A percentile compares a stretch with the other conserved stretches of the same genome.
phyloP scores from a whole-genome alignment of 2,113 vertebrate species.

The Entelurus aequoreus region DNA sequence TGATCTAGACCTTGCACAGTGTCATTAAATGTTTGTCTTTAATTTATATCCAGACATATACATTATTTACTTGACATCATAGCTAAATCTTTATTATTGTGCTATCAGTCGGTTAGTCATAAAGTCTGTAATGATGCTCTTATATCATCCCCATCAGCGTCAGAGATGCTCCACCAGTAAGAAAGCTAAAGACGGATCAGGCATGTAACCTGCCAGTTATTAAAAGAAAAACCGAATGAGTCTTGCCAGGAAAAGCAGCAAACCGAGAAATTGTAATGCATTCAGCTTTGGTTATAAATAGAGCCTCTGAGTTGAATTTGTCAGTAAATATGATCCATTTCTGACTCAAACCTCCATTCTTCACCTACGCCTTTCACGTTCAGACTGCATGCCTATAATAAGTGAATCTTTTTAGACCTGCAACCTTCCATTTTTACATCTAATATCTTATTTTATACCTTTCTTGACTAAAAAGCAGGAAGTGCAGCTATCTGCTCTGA shows the following conservation, averaged over 20 bases:
- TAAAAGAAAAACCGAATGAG: constrained; percentile 45
- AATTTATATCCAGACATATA: no score
- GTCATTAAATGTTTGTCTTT: no score
- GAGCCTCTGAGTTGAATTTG: constrained; percentile 15
- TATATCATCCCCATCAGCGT: constrained; percentile 44
- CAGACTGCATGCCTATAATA: background rate
- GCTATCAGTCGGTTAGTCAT: no score
- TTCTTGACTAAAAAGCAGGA: constrained; percentile 49
- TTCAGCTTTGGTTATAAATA: constrained; percentile 17
- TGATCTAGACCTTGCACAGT: no score
- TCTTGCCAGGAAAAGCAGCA: constrained; percentile 26
- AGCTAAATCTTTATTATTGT: no score
- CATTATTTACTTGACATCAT: no score
- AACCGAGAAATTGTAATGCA: constrained; percentile 23
- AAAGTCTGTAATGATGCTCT: constrained; percentile 7
- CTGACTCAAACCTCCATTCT: constrained; percentile 13
- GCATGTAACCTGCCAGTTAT: constrained; percentile 43
- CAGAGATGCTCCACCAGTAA: constrained; percentile 28
- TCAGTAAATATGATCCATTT: constrained; percentile 18
- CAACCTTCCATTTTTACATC: constrained; percentile 5
- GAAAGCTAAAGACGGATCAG: constrained; percentile 36
- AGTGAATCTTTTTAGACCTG: constrained; percentile 3
- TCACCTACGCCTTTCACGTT: no score
- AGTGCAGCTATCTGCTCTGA: constrained; percentile 61
- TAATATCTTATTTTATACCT: constrained; percentile 2